Conservation (phyloP, 2,888 invertebrate genomes). For the Nysson spinosus region DNA sequence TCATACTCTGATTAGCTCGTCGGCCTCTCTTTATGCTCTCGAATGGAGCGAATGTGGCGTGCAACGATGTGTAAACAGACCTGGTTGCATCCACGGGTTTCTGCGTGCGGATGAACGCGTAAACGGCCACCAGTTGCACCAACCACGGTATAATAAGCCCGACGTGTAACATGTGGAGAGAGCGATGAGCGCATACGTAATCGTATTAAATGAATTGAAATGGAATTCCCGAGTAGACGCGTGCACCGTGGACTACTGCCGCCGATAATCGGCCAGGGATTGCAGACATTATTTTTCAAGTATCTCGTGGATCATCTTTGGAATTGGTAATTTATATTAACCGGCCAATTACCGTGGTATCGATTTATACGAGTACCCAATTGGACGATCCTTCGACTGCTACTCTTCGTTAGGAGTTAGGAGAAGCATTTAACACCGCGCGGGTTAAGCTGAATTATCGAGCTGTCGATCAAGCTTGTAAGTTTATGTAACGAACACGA, state of each 20-base stretch:
- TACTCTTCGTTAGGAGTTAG: neutral
- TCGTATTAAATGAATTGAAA: conserved; percentile 60
- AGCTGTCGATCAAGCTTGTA: conserved; percentile 7
- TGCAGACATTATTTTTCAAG: conserved; percentile 37
- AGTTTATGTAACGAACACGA: conserved; percentile 12
- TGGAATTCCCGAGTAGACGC: conserved; percentile 54
- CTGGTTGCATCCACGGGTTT: neutral
- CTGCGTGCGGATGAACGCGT: conserved; percentile 12
- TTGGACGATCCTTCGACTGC: neutral
- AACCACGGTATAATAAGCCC: conserved; percentile 14
- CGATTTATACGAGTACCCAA: neutral
- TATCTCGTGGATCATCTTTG: neutral
- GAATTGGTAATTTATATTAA: conserved; percentile 1
- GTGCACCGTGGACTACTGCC: conserved; percentile 46
- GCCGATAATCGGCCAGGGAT: conserved; percentile 49
- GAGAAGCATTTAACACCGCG: conserved; percentile 14
- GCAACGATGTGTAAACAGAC: conserved; percentile 14
- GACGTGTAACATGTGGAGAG: conserved; percentile 38
- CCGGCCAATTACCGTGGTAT: neutral
- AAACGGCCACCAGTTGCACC: conserved; percentile 36
- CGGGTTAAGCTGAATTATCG: conserved; percentile 17
- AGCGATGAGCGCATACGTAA: conserved; percentile 55
- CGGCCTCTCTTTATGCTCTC: conserved; percentile 39
- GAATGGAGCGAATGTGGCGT: neutral
- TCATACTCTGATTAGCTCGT: conserved; percentile 61